Evolutionary conservation across 30 jellyfish, hydroid and myxozoan species (phyloP).

Genomic region (Cassiopea andromeda): DNA sequence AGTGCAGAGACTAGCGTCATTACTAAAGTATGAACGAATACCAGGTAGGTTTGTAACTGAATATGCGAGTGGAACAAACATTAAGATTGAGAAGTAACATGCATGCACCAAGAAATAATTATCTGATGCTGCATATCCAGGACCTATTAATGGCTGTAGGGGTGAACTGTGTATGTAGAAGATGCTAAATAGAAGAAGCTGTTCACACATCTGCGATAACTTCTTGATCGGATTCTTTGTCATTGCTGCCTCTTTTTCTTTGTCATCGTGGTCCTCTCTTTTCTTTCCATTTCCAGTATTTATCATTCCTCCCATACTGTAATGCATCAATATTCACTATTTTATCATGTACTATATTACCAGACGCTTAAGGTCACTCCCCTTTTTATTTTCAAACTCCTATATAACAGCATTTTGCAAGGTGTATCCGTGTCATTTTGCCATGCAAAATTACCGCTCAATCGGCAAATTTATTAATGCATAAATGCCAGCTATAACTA

Average conservation of each 20-base stretch:
- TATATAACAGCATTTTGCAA: too few species aligned
- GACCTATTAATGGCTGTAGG: conserved; percentile 84
- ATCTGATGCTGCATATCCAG: conserved; percentile 51
- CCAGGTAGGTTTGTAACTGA: conserved; percentile 48
- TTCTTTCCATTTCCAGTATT: neutral
- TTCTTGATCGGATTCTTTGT: conserved; percentile 5
- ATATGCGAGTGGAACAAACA: conserved; percentile 54
- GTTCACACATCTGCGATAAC: conserved; percentile 20
- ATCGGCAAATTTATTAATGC: too few species aligned
- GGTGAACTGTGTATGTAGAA: conserved; percentile 74
- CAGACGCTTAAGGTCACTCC: neutral
- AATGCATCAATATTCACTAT: neutral
- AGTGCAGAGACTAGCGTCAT: conserved; percentile 78
- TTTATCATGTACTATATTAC: too few species aligned
- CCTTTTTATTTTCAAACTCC: neutral
- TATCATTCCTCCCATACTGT: neutral
- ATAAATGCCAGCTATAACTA: too few species aligned
- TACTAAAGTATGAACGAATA: conserved; percentile 63
- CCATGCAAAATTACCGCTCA: too few species aligned
- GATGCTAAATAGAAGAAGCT: conserved; percentile 43
- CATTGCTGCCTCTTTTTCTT: neutral
- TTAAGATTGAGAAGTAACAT: conserved; percentile 41
- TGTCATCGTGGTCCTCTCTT: neutral
- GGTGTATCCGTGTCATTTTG: too few species aligned
- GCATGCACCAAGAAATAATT: conserved; percentile 48